A percentile compares a stretch with the other conserved stretches of the same genome.
Evolutionary conservation across 2,888 invertebrate species (phyloP).

Genomic region (Thereva unica): DNA sequence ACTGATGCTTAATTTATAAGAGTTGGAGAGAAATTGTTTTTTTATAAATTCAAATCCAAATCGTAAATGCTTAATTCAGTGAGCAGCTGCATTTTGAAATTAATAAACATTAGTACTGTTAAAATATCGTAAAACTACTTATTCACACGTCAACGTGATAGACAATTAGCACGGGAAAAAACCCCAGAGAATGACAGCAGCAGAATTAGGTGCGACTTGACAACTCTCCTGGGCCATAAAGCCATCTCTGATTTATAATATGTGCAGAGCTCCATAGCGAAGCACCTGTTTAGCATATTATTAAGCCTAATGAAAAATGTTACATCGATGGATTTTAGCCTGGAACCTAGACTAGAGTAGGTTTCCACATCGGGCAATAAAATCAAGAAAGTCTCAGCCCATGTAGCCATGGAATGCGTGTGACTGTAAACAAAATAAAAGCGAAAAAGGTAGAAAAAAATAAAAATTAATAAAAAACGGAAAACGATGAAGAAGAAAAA

Average conservation of each 20-base stretch:
- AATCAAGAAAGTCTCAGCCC: not conserved
- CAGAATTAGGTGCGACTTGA: not conserved
- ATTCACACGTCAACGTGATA: no score
- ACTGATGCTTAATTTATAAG: no score
- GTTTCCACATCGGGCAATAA: not conserved
- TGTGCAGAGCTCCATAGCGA: constrained; percentile 2
- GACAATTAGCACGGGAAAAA: no score
- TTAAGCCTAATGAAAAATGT: constrained; percentile 26
- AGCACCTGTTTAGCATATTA: constrained; percentile 24
- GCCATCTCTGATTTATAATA: constrained; percentile 21
- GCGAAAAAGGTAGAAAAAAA: constrained; percentile 28
- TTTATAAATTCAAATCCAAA: no score
- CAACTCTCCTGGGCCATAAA: constrained; percentile 4
- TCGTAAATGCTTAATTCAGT: no score
- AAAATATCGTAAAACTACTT: no score
- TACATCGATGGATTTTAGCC: constrained; percentile 21
- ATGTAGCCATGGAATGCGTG: constrained; percentile 19
- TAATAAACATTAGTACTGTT: no score
- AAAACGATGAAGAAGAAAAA: not conserved
- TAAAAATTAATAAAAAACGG: constrained; percentile 6
- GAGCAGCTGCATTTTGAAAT: no score
- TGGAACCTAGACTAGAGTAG: not conserved
- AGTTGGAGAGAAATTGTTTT: no score
- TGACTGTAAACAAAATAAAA: constrained; percentile 19
- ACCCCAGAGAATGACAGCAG: not conserved